phyloP scores from a whole-genome alignment of 1,140 invertebrate species.

The Drosophila subobscura region DNA sequence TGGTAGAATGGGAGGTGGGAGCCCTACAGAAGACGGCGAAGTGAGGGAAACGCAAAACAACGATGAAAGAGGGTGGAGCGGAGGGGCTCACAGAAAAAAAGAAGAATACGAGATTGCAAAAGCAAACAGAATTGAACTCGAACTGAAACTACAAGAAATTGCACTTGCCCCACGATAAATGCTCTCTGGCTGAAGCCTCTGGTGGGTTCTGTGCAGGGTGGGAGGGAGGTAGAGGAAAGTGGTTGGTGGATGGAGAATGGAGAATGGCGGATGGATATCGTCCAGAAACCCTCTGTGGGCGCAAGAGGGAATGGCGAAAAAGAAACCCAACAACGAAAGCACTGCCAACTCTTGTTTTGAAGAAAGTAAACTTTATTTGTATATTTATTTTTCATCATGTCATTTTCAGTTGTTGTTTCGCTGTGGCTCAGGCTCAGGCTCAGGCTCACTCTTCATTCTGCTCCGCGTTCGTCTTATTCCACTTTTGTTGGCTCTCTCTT shows the following conservation, averaged over 20 bases:
- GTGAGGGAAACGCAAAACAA: conserved; percentile 35
- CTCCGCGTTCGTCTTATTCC: no score
- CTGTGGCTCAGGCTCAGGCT: not conserved
- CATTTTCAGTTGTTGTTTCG: conserved; percentile 60
- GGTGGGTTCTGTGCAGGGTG: not conserved
- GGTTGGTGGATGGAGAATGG: no score
- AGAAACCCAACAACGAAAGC: no score
- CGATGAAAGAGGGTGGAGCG: conserved; percentile 6
- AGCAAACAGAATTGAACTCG: conserved; percentile 67
- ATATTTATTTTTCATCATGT: conserved; percentile 76
- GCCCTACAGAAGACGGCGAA: conserved; percentile 1
- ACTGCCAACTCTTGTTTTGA: not conserved
- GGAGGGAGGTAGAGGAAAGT: no score
- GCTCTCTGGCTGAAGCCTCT: conserved; percentile 54
- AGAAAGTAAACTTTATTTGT: conserved; percentile 57
- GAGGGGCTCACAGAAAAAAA: not conserved
- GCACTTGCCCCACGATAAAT: conserved; percentile 79
- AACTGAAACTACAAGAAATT: conserved; percentile 67
- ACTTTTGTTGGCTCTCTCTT: not conserved
- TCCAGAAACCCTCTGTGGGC: conserved; percentile 9
- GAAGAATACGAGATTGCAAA: conserved; percentile 31
- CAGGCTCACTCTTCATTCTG: conserved; percentile 1
- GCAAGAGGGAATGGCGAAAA: conserved; percentile 2
- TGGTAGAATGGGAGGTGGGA: not conserved
- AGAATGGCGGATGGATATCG: no score